Conservation (phyloP, 1,140 invertebrate genomes). For the Zelostemma sp. region DNA sequence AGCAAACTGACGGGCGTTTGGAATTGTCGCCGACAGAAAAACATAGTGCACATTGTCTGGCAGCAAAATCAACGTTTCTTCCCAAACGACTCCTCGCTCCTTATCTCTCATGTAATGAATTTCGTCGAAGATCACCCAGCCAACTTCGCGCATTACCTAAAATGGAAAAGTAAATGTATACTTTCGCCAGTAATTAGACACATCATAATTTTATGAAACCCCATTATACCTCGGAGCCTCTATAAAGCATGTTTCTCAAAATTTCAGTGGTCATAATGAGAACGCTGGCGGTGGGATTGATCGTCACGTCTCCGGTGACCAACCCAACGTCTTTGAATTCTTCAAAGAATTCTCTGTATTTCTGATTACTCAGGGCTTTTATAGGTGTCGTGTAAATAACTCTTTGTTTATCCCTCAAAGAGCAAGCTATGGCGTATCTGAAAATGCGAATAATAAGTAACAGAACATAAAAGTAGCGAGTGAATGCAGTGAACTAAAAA, state of each 20-base stretch:
- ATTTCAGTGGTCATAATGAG: constrained; percentile 99
- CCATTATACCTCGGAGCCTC: constrained; percentile 86
- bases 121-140: constrained; percentile 99
- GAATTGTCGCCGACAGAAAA: constrained; percentile 99
- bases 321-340: constrained; percentile 98
- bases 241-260: constrained; percentile 97
- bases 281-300: constrained; percentile 97
- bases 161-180: no score
- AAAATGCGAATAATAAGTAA: constrained; percentile 7
- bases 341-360: constrained; percentile 97
- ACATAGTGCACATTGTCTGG: constrained; percentile 99
- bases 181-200: no score
- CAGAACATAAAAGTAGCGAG: constrained; percentile 4
- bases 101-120: constrained; percentile 99
- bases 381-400: constrained; percentile 99
- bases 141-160: constrained; percentile 94
- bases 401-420: constrained; percentile 80
- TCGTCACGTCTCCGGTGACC: constrained; percentile 99
- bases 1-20: constrained; percentile 97
- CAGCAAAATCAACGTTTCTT: constrained; percentile 97
- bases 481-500: no score
- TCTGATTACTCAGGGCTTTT: constrained; percentile 99
- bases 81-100: constrained; percentile 99
- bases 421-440: constrained; percentile 81
- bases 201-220: no score